phyloP scores from a whole-genome alignment of 2,888 invertebrate genomes.

The Meteorus colon region DNA sequence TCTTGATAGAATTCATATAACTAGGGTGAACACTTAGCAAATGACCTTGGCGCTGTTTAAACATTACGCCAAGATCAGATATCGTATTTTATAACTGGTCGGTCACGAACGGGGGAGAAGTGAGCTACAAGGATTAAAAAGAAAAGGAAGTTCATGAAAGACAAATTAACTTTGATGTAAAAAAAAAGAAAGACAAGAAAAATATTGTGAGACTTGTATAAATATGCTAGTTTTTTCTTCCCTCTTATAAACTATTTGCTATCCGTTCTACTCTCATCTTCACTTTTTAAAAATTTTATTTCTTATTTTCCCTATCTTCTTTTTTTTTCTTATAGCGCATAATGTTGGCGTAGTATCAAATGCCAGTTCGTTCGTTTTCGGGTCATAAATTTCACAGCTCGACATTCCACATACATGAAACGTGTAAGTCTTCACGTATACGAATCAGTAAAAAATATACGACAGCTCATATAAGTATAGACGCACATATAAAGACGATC shows the following conservation, averaged over 20 bases:
- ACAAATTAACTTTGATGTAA: not conserved
- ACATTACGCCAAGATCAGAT: constrained; percentile 2
- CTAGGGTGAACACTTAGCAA: not conserved
- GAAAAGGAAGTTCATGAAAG: not conserved
- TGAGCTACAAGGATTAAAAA: not conserved
- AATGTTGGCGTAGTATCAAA: constrained; percentile 44
- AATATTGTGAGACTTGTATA: constrained; percentile 4
- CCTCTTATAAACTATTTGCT: not conserved
- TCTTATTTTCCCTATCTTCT: not conserved
- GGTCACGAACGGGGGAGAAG: not conserved
- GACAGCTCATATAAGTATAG: constrained; percentile 15
- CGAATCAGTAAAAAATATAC: not conserved
- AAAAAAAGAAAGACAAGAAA: not conserved
- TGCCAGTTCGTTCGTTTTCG: constrained; percentile 31
- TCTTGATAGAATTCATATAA: not conserved
- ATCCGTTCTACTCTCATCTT: constrained; percentile 25
- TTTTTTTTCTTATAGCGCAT: constrained; percentile 41
- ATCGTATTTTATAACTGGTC: constrained; percentile 5
- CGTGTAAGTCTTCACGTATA: constrained; percentile 2
- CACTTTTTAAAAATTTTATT: not conserved
- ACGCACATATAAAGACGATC: not conserved
- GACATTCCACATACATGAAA: constrained; percentile 18
- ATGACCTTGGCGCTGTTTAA: constrained; percentile 6
- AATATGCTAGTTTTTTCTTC: not conserved
- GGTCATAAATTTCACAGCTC: constrained; percentile 35